Base-by-base conservation (phyloP, 2,797 vertebrate genomes). In the Octomys mimax region DNA sequence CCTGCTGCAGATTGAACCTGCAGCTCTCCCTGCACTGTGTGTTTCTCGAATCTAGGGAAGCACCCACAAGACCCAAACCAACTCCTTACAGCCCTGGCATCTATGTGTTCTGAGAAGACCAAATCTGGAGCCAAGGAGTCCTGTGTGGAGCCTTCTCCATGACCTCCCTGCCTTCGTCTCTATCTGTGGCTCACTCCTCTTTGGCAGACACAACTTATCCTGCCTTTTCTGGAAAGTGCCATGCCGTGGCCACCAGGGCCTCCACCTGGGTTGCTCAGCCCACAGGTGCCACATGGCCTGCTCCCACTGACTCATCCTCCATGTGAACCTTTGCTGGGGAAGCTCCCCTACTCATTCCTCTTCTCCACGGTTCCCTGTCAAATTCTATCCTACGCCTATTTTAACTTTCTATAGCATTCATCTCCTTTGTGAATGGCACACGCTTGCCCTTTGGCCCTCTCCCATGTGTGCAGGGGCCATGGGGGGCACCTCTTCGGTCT, bases 81-180 rank as follows among this genome's bases (percentile, higher is more conserved):
- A 22, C 80, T 70, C 36, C 46, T 64, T 57, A 19, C 71, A 52
- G 18, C 12, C 13, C 6, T 28, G 24, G 26, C 28, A 3, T 1
- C 28, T 24, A 62, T 64, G 49, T 26, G 54, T 28, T 75, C 73
- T 70, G 39, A 49, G 13, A 36, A 59, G 49, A 66, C 52, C 5
- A 22, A 52, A 80, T 73, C 66, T 92, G 2, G 39, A 52, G 19
- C 24, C n/a, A 12, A 18, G 19, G 33, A 26, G 24, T 21, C 36
- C 28, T 57, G 8, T 3, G 0, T 1, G 18, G 16, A 42, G 31
- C 28, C 1, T 4, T 46, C 6, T 8, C 6, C 28, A 18, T 75
- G 2, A 11, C 14, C 13, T 81, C 61, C 73, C 31, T 59, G 16
- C 12, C 33, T 1, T 54, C 21, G 11, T 42, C 19, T 89, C 64